Percentiles rank a stretch among this genome's conserved stretches.
phyloP scores from a whole-genome alignment of 1,140 invertebrate species.

The Protaetia brevitarsis region DNA sequence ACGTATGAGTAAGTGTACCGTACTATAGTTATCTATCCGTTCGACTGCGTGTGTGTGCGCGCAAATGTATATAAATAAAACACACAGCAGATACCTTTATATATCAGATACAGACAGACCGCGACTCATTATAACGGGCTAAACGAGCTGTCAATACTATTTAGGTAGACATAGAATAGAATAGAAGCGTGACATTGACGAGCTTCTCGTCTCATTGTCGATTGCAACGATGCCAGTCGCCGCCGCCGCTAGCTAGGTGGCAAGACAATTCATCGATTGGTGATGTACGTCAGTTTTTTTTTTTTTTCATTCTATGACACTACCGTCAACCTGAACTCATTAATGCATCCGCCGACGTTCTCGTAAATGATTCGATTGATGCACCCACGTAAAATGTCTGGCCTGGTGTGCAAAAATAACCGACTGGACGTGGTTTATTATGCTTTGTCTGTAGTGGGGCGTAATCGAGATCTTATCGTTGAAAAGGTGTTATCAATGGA shows the following conservation, averaged over 20 bases:
- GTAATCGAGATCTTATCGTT: too few relatives aligned
- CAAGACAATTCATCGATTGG: background rate
- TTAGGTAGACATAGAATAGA: background rate
- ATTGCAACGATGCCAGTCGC: background rate
- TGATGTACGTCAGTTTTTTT: background rate
- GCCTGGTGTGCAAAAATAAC: background rate
- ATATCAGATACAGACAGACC: background rate
- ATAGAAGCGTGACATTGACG: background rate
- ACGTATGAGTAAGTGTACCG: too few relatives aligned
- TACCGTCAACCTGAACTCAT: background rate
- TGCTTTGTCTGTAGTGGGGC: too few relatives aligned
- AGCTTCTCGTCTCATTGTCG: background rate
- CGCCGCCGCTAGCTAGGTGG: background rate
- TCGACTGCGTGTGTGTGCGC: too few relatives aligned
- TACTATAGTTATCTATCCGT: too few relatives aligned
- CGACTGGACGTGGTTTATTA: background rate
- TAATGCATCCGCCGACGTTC: constrained; percentile 9
- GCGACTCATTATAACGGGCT: background rate
- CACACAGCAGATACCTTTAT: background rate
- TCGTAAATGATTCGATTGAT: constrained; percentile 15
- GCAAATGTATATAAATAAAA: background rate
- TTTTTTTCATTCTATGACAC: background rate
- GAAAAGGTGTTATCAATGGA: too few relatives aligned
- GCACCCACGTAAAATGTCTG: background rate
- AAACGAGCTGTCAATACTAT: constrained; percentile 3